These are phyloP conservation scores for Coelinius sp. DNA, from an alignment of 2,888 invertebrate genomes.

Conservation along the genomic window DNA sequence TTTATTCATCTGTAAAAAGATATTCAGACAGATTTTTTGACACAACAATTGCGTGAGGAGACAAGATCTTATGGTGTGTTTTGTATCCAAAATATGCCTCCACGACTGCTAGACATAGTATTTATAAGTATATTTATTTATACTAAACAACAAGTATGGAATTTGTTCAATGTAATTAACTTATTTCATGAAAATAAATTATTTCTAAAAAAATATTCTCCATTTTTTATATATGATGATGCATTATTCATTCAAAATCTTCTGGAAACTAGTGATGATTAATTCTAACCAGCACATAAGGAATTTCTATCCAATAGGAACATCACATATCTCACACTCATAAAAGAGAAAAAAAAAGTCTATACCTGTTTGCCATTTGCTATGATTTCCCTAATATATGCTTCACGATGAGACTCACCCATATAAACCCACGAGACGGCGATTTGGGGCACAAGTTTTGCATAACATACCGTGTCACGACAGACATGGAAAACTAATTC, in stretches of 20 bases:
- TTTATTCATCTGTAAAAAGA: slow-evolving; percentile 3
- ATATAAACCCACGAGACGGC: slow-evolving; percentile 31
- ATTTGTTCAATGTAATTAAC: background rate
- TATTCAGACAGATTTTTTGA: background rate
- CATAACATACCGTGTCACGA: slow-evolving; percentile 63
- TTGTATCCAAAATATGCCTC: slow-evolving; percentile 22
- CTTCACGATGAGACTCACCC: slow-evolving; percentile 14
- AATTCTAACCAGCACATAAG: background rate
- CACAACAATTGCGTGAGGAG: background rate
- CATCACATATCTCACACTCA: background rate
- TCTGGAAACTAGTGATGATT: background rate
- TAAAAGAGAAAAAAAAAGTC: background rate
- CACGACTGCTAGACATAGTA: slow-evolving; percentile 47
- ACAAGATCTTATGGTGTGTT: slow-evolving; percentile 16
- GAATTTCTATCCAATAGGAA: background rate
- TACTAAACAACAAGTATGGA: slow-evolving; percentile 27
- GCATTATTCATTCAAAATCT: too few relatives aligned
- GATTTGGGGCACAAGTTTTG: slow-evolving; percentile 65
- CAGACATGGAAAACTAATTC: slow-evolving; percentile 68
- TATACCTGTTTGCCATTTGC: background rate
- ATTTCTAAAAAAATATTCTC: slow-evolving; percentile 36
- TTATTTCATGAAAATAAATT: slow-evolving; percentile 9
- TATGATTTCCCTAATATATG: background rate
- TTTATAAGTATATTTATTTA: slow-evolving; percentile 46
- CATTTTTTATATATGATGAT: background rate